These are phyloP conservation scores for Drosophila eugracilis DNA, from an alignment of 1,140 invertebrate genomes.

Conservation along the genomic window DNA sequence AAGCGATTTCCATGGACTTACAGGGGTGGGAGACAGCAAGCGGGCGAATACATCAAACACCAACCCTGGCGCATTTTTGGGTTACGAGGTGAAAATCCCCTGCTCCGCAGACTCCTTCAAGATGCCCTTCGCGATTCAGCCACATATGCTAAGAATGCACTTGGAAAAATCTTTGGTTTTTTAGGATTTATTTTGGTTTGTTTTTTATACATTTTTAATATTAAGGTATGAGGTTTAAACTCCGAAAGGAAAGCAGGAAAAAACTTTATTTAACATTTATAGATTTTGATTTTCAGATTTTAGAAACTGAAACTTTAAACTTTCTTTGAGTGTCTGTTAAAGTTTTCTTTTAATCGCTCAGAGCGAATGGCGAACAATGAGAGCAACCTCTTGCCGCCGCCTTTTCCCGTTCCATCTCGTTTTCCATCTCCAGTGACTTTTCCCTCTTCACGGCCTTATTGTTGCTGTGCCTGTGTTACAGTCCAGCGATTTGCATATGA, in stretches of 20 bases:
- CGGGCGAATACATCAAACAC: slow-evolving; percentile 44
- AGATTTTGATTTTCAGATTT: too few species aligned
- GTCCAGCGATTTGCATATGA: slow-evolving; percentile 81
- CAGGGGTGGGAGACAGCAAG: slow-evolving; percentile 32
- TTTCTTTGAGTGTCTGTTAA: slow-evolving; percentile 16
- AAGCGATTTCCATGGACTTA: slow-evolving; percentile 32
- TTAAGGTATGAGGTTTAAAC: too few species aligned
- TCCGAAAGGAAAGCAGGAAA: too few species aligned
- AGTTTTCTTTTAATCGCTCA: slow-evolving; percentile 80
- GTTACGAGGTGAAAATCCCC: slow-evolving; percentile 77
- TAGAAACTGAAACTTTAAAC: background rate
- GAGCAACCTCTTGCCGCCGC: slow-evolving; percentile 19
- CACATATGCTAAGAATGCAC: slow-evolving; percentile 47
- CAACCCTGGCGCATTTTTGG: slow-evolving; percentile 54
- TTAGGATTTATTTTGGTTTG: background rate
- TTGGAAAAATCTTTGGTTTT: slow-evolving; percentile 5
- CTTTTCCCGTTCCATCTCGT: slow-evolving; percentile 5
- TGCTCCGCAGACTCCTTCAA: slow-evolving; percentile 51
- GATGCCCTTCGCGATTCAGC: slow-evolving; percentile 23
- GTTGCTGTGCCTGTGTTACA: slow-evolving; percentile 59
- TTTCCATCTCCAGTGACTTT: slow-evolving; percentile 50
- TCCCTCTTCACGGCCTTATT: slow-evolving; percentile 49
- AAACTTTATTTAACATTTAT: too few species aligned
- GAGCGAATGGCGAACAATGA: slow-evolving; percentile 48
- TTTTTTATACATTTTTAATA: background rate